Base-by-base conservation (phyloP, 2,797 vertebrate genomes). In the Corythornis leucogaster region DNA sequence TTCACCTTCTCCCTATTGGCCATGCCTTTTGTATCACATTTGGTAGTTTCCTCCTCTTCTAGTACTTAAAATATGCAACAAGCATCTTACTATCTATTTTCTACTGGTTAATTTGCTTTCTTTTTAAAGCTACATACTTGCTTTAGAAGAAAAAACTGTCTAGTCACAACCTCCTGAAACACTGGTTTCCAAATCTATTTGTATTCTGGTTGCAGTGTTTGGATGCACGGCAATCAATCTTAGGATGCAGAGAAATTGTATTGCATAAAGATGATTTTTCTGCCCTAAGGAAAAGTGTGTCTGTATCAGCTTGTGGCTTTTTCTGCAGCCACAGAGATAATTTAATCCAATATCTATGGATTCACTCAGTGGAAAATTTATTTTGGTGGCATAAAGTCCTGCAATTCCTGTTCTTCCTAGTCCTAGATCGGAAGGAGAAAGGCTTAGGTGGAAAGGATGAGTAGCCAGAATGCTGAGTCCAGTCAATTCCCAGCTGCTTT, bases 291-390 rank as follows among this genome's bases (percentile, higher is more conserved):
- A 89, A 70, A 87, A 42, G 42, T 71, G 35, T 31, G 42, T 59
- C 73, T 85, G 5, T 69, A 35, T 75, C 62, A 83, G 78, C 55
- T 50, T 50, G 35, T 80, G 86, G 83, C 64, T 89, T 87, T 80
- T 91, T 83, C 84, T 71, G 69, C 75, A 87, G 90, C 64, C 91
- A 85, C 70, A 78, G 69, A 92, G 83, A 61, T 78, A 92, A 86
- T 89, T 87, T 80, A 53, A 90, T 80, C 57, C 74, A 12, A 78
- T 82, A 51, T 57, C 85, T 74, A 5, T 31, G 61, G 42, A 85
- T 78, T 88, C 40, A 33, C 78, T 90, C 64, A 42, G 80, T 48
- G 38, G 30, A 81, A 42, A 64, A 62, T 74, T 81, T 71, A 86
- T 87, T 93, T 80, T 89, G 85, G 64, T 58, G 68, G 58, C 43